Evolutionary conservation across 2,888 invertebrate genomes (phyloP), one percentile per base, ranked within the genome.

Genomic region (Drosophila leonis): DNA sequence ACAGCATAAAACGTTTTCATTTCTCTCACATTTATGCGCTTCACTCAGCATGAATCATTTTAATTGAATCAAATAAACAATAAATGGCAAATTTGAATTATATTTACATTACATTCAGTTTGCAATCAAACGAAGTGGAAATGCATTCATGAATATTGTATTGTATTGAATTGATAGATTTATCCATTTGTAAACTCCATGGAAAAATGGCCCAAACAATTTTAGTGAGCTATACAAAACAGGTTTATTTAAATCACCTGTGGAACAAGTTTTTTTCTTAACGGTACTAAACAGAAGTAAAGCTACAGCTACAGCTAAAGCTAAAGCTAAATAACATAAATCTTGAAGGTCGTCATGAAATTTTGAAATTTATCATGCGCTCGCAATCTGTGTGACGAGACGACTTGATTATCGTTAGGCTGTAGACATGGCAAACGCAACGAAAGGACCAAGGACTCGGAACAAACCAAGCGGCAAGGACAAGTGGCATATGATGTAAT

Each of bases 401-500:
- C 44, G 62, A 12, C 67, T 56, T 61, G 68, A 78, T 78, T 67
- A 64, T 61, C 59, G 31, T 49, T 39, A 18, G 42, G 72, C 48
- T 41, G 18, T n/a, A 18, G 37, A 55, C 37, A 65, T 33, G 18
- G n/a, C 27, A 24, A 35, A 10, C 41, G 37, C 9, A 35, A 35
- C 51, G n/a, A n/a, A 72, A 63, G 56, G 65, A 70, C 44, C 10
- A 48, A 76, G 60, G 60, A 71, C 80, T 52, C 18, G 54, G 20
- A 24, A 27, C 29, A 42, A 75, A 39, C 42, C 60, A 57, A 52
- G 70, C 20, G 33, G n/a, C 63, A 65, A 66, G 78, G 65, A 61
- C 62, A 80, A 71, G 60, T 63, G 52, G n/a, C 56, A 41, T 56
- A 52, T 76, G 72, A 72, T 76, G 67, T 54, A 72, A 80, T 76